A percentile compares a stretch with the other conserved stretches of the same genome.
These are phyloP conservation scores for Fundulus diaphanus DNA, from an alignment of 2,797 vertebrate genomes.

Conservation along the genomic window DNA sequence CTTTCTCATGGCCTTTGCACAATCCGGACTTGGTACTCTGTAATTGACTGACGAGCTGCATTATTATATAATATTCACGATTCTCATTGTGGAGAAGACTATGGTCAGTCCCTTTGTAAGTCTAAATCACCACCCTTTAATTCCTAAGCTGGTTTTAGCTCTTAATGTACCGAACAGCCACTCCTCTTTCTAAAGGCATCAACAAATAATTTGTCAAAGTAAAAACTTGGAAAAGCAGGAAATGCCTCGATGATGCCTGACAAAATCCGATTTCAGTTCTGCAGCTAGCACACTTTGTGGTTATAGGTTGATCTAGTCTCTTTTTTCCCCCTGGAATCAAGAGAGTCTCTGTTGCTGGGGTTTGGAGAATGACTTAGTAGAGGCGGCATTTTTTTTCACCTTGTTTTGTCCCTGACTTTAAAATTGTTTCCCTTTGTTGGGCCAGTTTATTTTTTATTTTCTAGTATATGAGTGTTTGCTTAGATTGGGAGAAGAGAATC, in stretches of 20 bases:
- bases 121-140: conserved; percentile 41
- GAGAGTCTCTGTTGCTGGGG: not conserved
- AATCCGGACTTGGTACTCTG: conserved; percentile 57
- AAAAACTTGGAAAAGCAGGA: not conserved
- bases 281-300: not conserved
- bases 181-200: not conserved
- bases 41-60: conserved; percentile 65
- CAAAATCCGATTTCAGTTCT: not conserved
- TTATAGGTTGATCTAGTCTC: not conserved
- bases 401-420: not conserved
- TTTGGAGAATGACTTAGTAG: not conserved
- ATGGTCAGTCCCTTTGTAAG: conserved; percentile 22
- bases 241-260: not conserved
- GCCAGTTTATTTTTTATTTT: not conserved
- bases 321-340: not conserved
- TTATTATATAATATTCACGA: conserved; percentile 80
- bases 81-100: conserved; percentile 69
- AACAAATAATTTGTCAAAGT: conserved; percentile 7
- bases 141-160: conserved; percentile 59
- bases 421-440: not conserved
- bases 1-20: conserved; percentile 36
- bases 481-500: not conserved
- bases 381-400: not conserved
- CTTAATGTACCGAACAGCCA: conserved; percentile 23
- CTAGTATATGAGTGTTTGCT: not conserved